These are phyloP conservation scores for Semotilus atromaculatus DNA, from an alignment of 2,797 vertebrate species.

Conservation along the genomic window DNA sequence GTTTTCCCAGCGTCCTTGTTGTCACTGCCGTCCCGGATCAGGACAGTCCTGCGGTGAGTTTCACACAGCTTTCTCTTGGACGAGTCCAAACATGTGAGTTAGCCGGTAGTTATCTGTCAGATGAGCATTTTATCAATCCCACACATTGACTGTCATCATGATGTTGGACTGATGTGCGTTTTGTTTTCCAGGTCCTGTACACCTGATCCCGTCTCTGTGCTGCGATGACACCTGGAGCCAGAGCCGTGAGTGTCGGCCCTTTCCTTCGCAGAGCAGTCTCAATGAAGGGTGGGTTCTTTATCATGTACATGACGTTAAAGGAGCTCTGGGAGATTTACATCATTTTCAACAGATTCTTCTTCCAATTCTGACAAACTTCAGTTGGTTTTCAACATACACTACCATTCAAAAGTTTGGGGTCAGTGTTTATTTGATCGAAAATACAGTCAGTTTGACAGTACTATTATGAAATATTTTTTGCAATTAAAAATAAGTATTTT, in stretches of 20 bases:
- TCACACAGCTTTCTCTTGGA: not conserved
- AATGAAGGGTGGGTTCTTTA: constrained; percentile 81
- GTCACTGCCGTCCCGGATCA: constrained; percentile 82
- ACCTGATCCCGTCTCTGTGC: constrained; percentile 88
- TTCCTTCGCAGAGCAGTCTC: constrained; percentile 80
- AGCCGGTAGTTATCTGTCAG: not conserved
- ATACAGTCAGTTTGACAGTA: not conserved
- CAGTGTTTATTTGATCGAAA: not conserved
- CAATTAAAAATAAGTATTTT: too few species aligned
- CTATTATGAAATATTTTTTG: too few species aligned
- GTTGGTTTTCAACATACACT: not conserved
- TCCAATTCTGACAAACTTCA: not conserved
- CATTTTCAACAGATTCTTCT: not conserved
- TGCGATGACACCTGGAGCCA: constrained; percentile 85
- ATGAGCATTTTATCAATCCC: not conserved
- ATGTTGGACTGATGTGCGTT: not conserved
- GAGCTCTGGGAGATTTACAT: not conserved
- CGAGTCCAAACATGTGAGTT: not conserved
- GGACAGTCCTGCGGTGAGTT: constrained; percentile 85
- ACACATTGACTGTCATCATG: not conserved
- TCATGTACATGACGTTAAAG: not conserved
- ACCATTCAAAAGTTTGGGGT: not conserved
- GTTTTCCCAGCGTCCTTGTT: constrained; percentile 80
- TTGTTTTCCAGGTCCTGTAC: constrained; percentile 82
- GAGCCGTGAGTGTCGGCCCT: constrained; percentile 74